Evolutionary conservation across 2,113 vertebrate genomes (phyloP), one percentile per base, ranked within the genome.

Genomic region (Megaceryle torquata): DNA sequence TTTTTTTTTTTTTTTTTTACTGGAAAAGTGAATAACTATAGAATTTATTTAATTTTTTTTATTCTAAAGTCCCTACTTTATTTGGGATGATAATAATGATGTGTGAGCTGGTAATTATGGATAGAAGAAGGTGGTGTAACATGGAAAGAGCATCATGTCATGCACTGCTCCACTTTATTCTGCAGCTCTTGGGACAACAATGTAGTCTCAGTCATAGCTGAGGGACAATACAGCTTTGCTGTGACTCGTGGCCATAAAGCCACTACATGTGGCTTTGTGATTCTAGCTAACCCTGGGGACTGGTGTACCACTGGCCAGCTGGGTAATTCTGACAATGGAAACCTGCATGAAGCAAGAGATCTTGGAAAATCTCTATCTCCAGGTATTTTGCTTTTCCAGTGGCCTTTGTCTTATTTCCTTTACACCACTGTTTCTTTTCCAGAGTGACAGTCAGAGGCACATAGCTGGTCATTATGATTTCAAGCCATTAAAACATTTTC

Each of bases 401-500:
- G 28, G 24, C 64, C 31, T 90, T 96, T 71, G 54, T 68, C 68
- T 91, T 87, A 33, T 43, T 93, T 86, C 39, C 15, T 71, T 93
- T 69, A 75, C 60, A 67, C 31, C 53, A 71, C 19, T 5, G 0
- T 90, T 93, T 89, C 53, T 64, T 63, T 91, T 69, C 50, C 60
- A 61, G 15, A 33, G 44, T 53, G 77, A 72, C 44, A 91, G 56
- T 39, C 43, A 94, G 74, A 93, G 25, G 69, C 48, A 86, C 10
- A n/a, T 74, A 93, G 67, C 21, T 61, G 69, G 20, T 67, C 88
- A 88, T 84, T 78, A 81, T 10, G 43, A 93, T 95, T 86, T 88
- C 39, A 90, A 61, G 54, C 74, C 41, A 53, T 91, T 93, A 91
- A 86, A 82, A 44, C 64, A 41, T 68, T 97, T 95, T 64, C 80